These are phyloP conservation scores for Lacerta viridis DNA, from an alignment of 2,797 vertebrate species.

Conservation along the genomic window DNA sequence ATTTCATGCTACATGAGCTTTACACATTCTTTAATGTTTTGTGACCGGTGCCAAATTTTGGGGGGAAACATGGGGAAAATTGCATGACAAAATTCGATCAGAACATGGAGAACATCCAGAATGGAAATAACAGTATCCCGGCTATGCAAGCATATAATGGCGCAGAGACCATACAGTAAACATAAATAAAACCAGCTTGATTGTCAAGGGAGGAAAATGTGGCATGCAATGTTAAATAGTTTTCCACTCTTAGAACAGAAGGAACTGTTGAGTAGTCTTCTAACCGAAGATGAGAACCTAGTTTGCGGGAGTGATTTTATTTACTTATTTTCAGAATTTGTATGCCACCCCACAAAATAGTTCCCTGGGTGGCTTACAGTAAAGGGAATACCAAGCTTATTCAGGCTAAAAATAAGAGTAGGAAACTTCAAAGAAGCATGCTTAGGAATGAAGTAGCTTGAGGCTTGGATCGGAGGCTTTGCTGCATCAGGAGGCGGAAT, in stretches of 20 bases:
- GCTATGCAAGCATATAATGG: conserved; percentile 64
- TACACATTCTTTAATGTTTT: conserved; percentile 53
- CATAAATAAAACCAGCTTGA: conserved; percentile 76
- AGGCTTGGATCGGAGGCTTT: not conserved
- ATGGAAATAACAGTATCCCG: conserved; percentile 73
- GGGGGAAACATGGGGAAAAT: conserved; percentile 54
- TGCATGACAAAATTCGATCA: conserved; percentile 68
- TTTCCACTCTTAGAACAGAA: conserved; percentile 62
- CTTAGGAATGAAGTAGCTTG: not conserved
- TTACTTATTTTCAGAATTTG: not conserved
- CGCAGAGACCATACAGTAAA: conserved; percentile 71
- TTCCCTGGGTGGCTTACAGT: not conserved
- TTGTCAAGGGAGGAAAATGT: conserved; percentile 53
- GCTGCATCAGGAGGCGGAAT: not conserved
- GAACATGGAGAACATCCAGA: conserved; percentile 71
- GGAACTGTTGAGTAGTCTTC: conserved; percentile 45
- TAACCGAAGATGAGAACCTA: conserved; percentile 45
- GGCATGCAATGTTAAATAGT: conserved; percentile 54
- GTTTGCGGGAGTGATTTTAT: conserved; percentile 25
- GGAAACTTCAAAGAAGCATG: not conserved
- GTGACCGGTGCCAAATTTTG: conserved; percentile 57
- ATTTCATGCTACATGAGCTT: not conserved
- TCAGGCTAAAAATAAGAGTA: conserved; percentile 17
- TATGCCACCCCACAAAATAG: not conserved
- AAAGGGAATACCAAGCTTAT: conserved; percentile 21